A percentile compares a stretch with the other conserved stretches of the same genome.
Evolutionary conservation across 2,113 vertebrate genomes (phyloP).

Genomic region (Ivindomyrus marchei): DNA sequence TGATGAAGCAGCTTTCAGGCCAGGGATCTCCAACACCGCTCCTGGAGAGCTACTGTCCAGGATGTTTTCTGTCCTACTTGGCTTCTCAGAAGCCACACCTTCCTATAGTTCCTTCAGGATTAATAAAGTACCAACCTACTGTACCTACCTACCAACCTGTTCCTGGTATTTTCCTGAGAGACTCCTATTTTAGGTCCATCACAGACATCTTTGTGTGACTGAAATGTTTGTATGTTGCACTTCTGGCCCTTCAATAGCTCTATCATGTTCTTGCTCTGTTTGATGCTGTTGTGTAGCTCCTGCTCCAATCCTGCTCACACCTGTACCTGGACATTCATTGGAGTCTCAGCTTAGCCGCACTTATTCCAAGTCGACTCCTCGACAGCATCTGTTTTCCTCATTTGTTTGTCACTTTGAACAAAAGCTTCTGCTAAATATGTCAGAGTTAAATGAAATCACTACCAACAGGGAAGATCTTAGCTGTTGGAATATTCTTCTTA

Average conservation of each 20-base stretch:
- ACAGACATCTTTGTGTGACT: neutral
- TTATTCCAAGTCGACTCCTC: neutral
- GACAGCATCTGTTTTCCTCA: neutral
- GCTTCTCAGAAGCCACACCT: too few relatives aligned
- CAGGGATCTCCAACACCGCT: too few relatives aligned
- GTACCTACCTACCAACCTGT: too few relatives aligned
- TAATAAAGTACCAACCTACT: too few relatives aligned
- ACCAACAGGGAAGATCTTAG: neutral
- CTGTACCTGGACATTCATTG: neutral
- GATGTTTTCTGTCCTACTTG: too few relatives aligned
- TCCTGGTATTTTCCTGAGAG: too few relatives aligned
- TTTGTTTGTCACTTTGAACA: too few relatives aligned
- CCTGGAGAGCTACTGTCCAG: too few relatives aligned
- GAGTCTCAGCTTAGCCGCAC: neutral
- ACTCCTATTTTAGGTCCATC: too few relatives aligned
- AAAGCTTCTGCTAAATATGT: neutral
- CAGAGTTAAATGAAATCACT: neutral
- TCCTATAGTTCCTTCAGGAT: too few relatives aligned
- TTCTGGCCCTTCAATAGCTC: neutral
- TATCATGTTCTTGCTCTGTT: neutral
- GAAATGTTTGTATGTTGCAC: neutral
- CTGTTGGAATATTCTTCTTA: neutral
- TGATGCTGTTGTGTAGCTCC: neutral
- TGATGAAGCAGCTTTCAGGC: neutral
- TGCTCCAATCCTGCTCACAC: neutral